Evolutionary conservation across 2,113 vertebrate genomes (phyloP), one percentile per base, ranked within the genome.

Genomic region (Brienomyrus brachyistius): DNA sequence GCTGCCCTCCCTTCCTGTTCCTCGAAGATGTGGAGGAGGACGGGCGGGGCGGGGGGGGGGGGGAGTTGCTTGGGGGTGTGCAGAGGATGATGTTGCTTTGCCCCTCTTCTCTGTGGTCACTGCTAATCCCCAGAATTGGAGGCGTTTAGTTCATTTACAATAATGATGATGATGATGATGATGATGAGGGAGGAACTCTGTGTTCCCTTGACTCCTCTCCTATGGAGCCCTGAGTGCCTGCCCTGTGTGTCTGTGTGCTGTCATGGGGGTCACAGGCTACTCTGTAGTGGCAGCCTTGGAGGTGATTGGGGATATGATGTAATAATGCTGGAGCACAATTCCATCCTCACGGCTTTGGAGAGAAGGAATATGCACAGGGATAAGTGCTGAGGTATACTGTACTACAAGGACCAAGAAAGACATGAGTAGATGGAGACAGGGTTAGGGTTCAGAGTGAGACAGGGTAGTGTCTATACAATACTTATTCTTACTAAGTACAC

Each of bases 61-160:
- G 94, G 95, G 95, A 94, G 95, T 95, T 95, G 94, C 95, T 94
- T 95, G 94, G 95, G 95, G 94, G 95, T 94, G 94, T 94, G 93
- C 94, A 94, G 95, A 95, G 93, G 95, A 96, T 94, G 95, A 95
- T 95, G 92, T 95, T 94, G 95, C 95, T 94, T 95, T 94, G 95
- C 94, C 95, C 93, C 94, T 95, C 94, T 96, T 96, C 97, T 94
- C 97, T 97, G 95, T 97, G 97, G 97, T 97, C 97, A 88, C 97
- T 96, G 92, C 95, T 98, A 93, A 97, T 97, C 94, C 97, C 97
- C 93, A 94, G 96, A 95, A 96, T 97, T 94, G 95, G 96, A 95
- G 97, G 97, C 95, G 95, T 98, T 95, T 97, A 97, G 97, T 98
- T 98, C 95, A 97, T 98, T 94, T 98, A 98, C 97, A 98, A 27